Conservation (phyloP, 2,113 vertebrate genomes). For the Centropus bengalensis region DNA sequence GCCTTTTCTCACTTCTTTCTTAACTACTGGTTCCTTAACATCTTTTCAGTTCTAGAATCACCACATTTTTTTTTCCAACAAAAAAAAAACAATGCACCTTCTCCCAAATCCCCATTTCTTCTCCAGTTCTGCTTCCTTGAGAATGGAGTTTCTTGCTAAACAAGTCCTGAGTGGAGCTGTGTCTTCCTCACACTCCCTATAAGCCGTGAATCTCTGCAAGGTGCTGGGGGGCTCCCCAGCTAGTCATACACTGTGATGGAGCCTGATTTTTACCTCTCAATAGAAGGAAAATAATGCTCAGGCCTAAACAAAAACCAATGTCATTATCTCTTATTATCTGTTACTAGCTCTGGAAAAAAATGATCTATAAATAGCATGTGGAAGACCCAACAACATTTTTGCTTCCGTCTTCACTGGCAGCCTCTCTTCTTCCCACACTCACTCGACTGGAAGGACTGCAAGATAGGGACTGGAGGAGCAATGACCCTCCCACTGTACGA, state of each 20-base stretch:
- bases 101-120: background rate
- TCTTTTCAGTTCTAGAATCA: background rate
- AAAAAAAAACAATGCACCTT: background rate
- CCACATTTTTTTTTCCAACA: background rate
- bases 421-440: background rate
- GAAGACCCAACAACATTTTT: background rate
- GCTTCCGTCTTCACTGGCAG: background rate
- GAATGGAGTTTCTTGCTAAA: background rate
- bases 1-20: background rate
- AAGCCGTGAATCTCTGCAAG: background rate
- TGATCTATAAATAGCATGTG: background rate
- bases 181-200: background rate
- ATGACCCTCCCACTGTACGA: background rate
- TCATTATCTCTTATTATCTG: background rate
- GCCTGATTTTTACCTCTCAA: background rate
- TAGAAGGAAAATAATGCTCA: background rate
- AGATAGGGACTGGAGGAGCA: background rate
- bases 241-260: accelerated
- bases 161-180: background rate
- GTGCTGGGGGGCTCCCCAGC: background rate
- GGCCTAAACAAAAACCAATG: background rate
- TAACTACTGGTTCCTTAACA: background rate
- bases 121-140: background rate
- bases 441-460: background rate
- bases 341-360: background rate